Evolutionary conservation across 2,797 vertebrate species (phyloP).

Genomic region (Thalassophryne amazonica): DNA sequence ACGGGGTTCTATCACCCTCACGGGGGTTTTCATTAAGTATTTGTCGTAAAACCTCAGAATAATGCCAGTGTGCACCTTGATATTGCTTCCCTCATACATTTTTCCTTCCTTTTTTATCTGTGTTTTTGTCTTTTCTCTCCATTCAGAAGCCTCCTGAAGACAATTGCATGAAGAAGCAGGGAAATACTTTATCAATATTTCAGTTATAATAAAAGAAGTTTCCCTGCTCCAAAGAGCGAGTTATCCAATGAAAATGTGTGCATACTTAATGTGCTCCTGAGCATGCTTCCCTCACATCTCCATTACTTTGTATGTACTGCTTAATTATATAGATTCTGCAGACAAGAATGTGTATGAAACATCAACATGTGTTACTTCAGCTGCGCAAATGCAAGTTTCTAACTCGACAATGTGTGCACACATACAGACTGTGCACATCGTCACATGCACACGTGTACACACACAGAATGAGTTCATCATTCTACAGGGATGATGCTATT

Average conservation of each 20-base stretch:
- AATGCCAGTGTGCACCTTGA: constrained; percentile 66
- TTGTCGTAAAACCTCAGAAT: constrained; percentile 78
- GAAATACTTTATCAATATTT: constrained; percentile 81
- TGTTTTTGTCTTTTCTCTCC: constrained; percentile 51
- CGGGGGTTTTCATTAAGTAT: constrained; percentile 80
- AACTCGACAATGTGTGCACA: not conserved
- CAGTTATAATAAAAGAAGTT: constrained; percentile 74
- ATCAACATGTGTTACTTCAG: constrained; percentile 43
- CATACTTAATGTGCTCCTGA: constrained; percentile 27
- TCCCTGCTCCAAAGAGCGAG: constrained; percentile 48
- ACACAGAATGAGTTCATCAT: constrained; percentile 36
- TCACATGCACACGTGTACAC: not conserved
- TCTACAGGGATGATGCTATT: constrained; percentile 48
- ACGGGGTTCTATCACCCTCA: constrained; percentile 74
- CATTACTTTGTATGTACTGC: constrained; percentile 13
- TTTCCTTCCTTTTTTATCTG: constrained; percentile 40
- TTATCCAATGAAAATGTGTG: constrained; percentile 56
- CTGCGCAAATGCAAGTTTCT: constrained; percentile 24
- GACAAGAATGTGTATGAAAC: constrained; percentile 27
- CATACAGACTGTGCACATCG: not conserved
- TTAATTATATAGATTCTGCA: constrained; percentile 36
- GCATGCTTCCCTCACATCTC: constrained; percentile 24
- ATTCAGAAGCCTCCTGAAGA: constrained; percentile 71
- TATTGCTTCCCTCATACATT: constrained; percentile 68
- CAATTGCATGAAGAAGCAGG: constrained; percentile 66